Evolutionary conservation across 2,113 vertebrate genomes (phyloP), one percentile per base, ranked within the genome.

Genomic region (Cryptomyrus ogoouensis): DNA sequence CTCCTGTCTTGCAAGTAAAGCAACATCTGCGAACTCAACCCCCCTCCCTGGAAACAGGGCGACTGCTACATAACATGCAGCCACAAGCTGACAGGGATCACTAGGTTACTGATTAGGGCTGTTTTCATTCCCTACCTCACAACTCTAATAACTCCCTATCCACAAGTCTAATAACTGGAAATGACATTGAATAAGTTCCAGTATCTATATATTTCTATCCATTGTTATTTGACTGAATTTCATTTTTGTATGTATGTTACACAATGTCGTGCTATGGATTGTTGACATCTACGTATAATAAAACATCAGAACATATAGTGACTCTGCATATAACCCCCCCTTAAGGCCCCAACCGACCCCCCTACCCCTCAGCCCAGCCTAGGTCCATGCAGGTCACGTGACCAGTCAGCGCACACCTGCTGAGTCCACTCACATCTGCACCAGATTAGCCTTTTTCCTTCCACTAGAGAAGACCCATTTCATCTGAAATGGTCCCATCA

Each of bases 391-490:
- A 90, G 91, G 92, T 93, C 92, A 88, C 88, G 89, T 89, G 92
- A 93, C 92, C 93, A 92, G 74, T 80, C 31, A 42, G 84, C 31
- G 90, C 90, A 91, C 92, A 92, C 92, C 93, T 92, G 93, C 93
- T 94, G 92, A 90, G 88, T 53, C 90, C 85, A 66, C 47, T 91
- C 89, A 90, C 92, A 92, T 93, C 92, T 92, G 93, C 92, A 91
- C 90, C 90, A 92, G 88, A 94, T 94, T 94, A 93, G 91, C 93
- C 93, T 92, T 94, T 92, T 94, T 93, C 90, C 92, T 94, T 94
- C 93, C 93, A 93, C 93, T 92, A 92, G 90, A 94, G 88, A 92
- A 91, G 92, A 93, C 92, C 92, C 93, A 94, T 94, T 94, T 91
- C 91, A 92, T 91, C 89, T 91, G 92, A 93, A 92, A 94, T 92